These are phyloP conservation scores for Drosophila orosa DNA, from an alignment of 1,140 invertebrate genomes.

Conservation along the genomic window DNA sequence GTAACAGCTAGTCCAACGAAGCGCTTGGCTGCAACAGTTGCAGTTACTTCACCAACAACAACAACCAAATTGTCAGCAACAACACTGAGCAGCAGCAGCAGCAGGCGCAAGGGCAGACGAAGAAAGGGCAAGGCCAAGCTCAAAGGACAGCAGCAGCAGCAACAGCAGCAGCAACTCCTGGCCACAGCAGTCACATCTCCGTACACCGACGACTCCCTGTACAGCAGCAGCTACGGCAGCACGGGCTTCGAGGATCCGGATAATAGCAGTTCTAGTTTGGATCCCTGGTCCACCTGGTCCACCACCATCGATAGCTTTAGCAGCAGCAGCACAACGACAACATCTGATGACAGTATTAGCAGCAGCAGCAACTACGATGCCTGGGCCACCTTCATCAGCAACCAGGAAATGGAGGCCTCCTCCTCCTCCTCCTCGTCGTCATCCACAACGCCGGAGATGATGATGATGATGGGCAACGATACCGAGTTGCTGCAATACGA, in stretches of 20 bases:
- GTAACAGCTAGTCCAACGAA: slow-evolving; percentile 79
- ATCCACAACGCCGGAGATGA: slow-evolving; percentile 30
- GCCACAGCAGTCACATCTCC: slow-evolving; percentile 38
- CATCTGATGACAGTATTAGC: slow-evolving; percentile 72
- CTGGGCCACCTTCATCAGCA: slow-evolving; percentile 64
- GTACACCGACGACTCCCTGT: slow-evolving; percentile 49
- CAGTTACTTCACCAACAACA: slow-evolving; percentile 27
- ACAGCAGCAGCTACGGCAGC: slow-evolving; percentile 47
- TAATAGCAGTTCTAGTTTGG: slow-evolving; percentile 54
- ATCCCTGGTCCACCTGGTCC: slow-evolving; percentile 69
- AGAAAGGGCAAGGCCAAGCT: slow-evolving; percentile 62
- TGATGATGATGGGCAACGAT: slow-evolving; percentile 28
- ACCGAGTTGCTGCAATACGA: slow-evolving; percentile 69
- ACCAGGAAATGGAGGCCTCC: slow-evolving; percentile 59
- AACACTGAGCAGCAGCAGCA: slow-evolving; percentile 61
- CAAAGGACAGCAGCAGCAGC: slow-evolving; percentile 29
- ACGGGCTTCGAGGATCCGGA: slow-evolving; percentile 32
- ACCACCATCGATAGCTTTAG: slow-evolving; percentile 65
- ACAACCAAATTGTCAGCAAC: slow-evolving; percentile 26
- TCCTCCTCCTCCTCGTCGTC: slow-evolving; percentile 9
- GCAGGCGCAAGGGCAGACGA: slow-evolving; percentile 71
- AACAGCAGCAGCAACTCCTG: slow-evolving; percentile 30
- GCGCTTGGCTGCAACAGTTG: slow-evolving; percentile 52
- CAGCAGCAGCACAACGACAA: slow-evolving; percentile 59
- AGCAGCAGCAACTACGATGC: slow-evolving; percentile 68